A percentile compares a stretch with the other conserved stretches of the same genome.
phyloP scores from a whole-genome alignment of 2,888 invertebrate species.

The Pteria penguin region DNA sequence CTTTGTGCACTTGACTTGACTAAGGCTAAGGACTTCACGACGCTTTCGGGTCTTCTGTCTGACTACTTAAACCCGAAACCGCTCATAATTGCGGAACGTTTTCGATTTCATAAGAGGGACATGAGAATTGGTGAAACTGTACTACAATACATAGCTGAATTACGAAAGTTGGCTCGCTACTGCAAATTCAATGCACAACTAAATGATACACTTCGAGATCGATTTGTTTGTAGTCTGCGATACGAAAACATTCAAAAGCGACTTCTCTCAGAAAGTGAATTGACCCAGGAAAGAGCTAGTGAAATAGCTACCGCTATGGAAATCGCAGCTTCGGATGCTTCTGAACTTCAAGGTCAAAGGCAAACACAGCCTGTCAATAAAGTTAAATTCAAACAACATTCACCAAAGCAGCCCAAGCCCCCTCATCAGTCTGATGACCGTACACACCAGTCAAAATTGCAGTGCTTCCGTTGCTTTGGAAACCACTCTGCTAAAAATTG shows the following conservation, averaged over 20 bases:
- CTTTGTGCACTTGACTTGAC: not conserved
- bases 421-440: not conserved
- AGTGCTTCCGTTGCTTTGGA: not conserved
- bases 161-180: not conserved
- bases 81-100: constrained; percentile 17
- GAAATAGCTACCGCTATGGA: constrained; percentile 45
- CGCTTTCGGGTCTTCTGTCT: not conserved
- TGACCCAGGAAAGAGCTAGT: constrained; percentile 29
- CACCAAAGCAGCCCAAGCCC: not conserved
- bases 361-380: not conserved
- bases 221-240: constrained; percentile 4
- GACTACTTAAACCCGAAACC: not conserved
- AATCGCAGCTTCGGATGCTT: constrained; percentile 35
- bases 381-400: not conserved
- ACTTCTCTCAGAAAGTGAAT: constrained; percentile 28
- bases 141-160: not conserved
- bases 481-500: constrained; percentile 1
- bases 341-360: constrained; percentile 27
- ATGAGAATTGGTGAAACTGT: constrained; percentile 25
- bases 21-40: not conserved
- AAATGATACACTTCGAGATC: not conserved
- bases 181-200: constrained; percentile 3
- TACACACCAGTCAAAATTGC: not conserved
- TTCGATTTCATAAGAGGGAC: constrained; percentile 47
- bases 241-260: constrained; percentile 7